Base-by-base conservation (phyloP, 37 sponge, comb jelly and placozoan species). In the Agelas oroides region DNA sequence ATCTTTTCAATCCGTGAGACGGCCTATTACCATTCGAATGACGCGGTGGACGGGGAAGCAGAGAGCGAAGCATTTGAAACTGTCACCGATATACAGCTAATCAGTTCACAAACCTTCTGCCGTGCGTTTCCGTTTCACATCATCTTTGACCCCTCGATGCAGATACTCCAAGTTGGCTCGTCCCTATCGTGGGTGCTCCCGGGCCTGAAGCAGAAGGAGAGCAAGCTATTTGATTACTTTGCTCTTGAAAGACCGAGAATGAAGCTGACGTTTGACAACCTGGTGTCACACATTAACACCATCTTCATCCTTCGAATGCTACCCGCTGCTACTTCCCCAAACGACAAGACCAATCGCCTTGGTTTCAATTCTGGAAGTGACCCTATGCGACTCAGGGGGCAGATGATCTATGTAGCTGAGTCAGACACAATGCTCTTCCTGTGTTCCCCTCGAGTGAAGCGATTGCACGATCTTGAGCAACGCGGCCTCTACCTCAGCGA, bases 401-500 rank as follows among this genome's bases (percentile, higher is more conserved):
- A 96, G 78, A 96, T 96, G 97, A 81, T 96, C 54, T 77, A 85
- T 53, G 79, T 91, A 25, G 54, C 68, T 14, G 90, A 96, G 1
- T 64, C 78, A 3, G 81, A 89, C 53, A 38, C 84, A 69, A 91
- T 96, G 72, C 73, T 96, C 11, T 96, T 91, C 72, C 87, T 96
- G 40, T 94, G 97, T 41, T 96, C 97, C 19, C 97, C 97, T 19
- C 82, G 92, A 5, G 88, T 96, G n/a, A 86, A 81, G 46, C 53
- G 54, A 36, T 77, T 96, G 15, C 71, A 94, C 19, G 97, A 96
- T 52, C 65, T 96, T 56, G 84, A 88, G 52, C 85, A 81, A 12
- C 63, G 85, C 24, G 86, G 92, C 30, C 90, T 95, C 33, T 93
- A 93, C 64, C 87, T 97, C 79, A 88, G 94, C 67, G 96, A 98